Conservation (phyloP, 2,113 vertebrate species). For the Pristiophorus japonicus region DNA sequence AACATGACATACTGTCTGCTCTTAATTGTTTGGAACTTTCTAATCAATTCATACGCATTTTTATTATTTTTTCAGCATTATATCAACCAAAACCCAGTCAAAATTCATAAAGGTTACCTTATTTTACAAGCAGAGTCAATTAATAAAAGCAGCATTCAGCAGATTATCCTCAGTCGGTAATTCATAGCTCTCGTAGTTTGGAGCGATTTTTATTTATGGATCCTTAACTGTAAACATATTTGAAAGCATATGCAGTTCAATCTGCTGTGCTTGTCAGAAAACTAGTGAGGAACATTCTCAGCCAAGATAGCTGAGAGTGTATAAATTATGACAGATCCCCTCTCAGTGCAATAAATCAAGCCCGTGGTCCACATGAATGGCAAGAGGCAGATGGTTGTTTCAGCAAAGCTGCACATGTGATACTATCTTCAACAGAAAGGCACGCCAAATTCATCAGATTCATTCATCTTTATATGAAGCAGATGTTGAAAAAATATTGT, state of each 20-base stretch:
- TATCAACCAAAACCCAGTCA: not conserved
- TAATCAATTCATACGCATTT: not conserved
- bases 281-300: not conserved
- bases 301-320: not conserved
- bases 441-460: not conserved
- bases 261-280: constrained; percentile 1
- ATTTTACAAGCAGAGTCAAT: not conserved
- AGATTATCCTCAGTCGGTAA: not conserved
- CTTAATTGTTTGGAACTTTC: not conserved
- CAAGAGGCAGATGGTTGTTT: not conserved
- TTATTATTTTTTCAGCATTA: not conserved
- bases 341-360: not conserved
- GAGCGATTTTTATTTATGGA: not conserved
- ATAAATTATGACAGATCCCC: not conserved
- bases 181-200: not conserved
- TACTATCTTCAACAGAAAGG: not conserved
- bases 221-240: not conserved
- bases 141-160: not conserved
- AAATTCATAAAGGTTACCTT: no score
- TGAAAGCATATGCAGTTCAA: not conserved
- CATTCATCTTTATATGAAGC: not conserved
- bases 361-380: not conserved
- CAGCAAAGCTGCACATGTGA: not conserved
- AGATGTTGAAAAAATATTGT: not conserved
- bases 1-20: not conserved